A percentile compares a stretch with the other conserved stretches of the same genome.
These are phyloP conservation scores for Palythoa grandis DNA, from an alignment of 92 coral and sea anemone species.

Conservation along the genomic window DNA sequence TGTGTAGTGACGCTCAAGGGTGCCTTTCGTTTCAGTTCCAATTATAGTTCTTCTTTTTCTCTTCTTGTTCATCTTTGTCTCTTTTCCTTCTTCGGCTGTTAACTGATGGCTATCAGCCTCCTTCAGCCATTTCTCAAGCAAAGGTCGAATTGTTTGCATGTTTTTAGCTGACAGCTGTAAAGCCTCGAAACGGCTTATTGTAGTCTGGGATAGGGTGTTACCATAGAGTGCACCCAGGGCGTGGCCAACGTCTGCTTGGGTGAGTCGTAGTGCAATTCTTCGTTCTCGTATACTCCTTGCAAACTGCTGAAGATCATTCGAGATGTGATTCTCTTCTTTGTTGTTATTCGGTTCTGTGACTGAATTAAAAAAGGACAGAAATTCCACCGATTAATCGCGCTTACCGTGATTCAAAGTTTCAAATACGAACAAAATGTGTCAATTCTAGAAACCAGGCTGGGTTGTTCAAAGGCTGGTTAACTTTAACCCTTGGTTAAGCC, in stretches of 20 bases:
- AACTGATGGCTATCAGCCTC: constrained; percentile 20
- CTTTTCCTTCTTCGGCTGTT: constrained; percentile 24
- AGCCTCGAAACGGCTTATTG: constrained; percentile 42
- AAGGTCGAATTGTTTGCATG: constrained; percentile 35
- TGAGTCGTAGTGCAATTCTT: constrained; percentile 40
- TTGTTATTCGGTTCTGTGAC: constrained; percentile 26
- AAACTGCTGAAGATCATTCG: constrained; percentile 40
- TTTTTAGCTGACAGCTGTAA: constrained; percentile 40
- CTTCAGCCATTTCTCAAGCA: constrained; percentile 40
- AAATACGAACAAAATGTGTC: not conserved
- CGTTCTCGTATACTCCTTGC: constrained; percentile 28
- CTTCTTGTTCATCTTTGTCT: constrained; percentile 20
- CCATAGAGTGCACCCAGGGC: constrained; percentile 41
- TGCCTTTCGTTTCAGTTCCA: not conserved
- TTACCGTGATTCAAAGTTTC: not conserved
- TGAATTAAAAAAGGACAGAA: not conserved
- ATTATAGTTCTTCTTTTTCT: constrained; percentile 39
- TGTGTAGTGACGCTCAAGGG: constrained; percentile 23
- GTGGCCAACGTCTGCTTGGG: constrained; percentile 37
- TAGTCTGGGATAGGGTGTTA: constrained; percentile 30
- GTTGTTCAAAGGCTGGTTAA: no score
- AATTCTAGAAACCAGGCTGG: no score
- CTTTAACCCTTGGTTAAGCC: no score
- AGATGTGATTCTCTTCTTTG: constrained; percentile 12
- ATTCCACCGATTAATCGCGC: not conserved